phyloP scores from a whole-genome alignment of 2,797 vertebrate genomes.

The Anas flavirostris region DNA sequence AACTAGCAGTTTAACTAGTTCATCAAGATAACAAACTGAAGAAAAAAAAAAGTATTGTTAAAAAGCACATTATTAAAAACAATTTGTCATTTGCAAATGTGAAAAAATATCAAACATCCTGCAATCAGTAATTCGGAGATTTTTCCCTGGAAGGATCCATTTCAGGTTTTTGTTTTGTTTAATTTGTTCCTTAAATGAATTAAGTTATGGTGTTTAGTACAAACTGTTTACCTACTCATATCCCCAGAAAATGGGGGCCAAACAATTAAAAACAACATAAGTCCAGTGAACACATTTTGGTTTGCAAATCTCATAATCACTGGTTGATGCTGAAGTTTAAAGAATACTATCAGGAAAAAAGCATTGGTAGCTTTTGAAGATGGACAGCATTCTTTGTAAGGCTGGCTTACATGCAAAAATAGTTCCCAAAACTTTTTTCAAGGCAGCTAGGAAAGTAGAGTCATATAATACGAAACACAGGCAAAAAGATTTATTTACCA shows the following conservation, averaged over 20 bases:
- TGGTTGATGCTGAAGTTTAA: neutral
- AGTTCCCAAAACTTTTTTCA: neutral
- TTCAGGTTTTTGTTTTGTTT: neutral
- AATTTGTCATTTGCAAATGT: neutral
- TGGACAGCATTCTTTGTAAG: neutral
- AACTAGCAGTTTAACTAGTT: neutral
- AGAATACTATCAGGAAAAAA: slow-evolving; percentile 1
- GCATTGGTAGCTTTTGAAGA: neutral
- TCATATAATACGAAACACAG: neutral
- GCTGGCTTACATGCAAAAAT: neutral
- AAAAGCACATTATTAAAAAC: neutral
- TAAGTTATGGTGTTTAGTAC: neutral
- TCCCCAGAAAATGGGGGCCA: neutral
- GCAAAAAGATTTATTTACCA: neutral
- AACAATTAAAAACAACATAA: neutral
- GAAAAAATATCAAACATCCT: neutral
- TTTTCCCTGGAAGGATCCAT: neutral
- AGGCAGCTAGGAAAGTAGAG: neutral
- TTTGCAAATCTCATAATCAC: slow-evolving; percentile 31
- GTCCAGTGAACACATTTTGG: neutral
- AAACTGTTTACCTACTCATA: neutral
- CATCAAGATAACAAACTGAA: neutral
- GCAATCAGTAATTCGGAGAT: neutral
- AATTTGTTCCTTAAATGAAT: neutral
- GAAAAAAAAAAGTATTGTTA: neutral